Conservation (phyloP, 2,113 vertebrate genomes). For the Galeopterus variegatus region DNA sequence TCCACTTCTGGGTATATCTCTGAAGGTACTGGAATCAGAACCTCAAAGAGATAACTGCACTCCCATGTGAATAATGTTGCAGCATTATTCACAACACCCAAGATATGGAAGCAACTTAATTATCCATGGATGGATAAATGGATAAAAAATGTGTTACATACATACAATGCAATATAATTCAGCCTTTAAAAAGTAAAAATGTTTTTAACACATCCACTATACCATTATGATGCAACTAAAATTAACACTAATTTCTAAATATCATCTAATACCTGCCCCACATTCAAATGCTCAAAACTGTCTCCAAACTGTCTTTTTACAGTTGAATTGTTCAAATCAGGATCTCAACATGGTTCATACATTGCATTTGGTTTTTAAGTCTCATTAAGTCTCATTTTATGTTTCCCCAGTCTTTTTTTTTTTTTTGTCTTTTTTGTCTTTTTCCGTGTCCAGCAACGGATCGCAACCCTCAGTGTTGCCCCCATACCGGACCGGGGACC, state of each 20-base stretch:
- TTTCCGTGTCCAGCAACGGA: too few species aligned
- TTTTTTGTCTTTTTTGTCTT: too few species aligned
- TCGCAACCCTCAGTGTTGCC: too few species aligned
- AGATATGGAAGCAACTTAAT: not conserved
- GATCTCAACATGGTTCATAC: not conserved
- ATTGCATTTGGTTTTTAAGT: not conserved
- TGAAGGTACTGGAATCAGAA: not conserved
- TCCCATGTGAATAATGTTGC: not conserved
- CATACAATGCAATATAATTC: not conserved
- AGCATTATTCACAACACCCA: not conserved
- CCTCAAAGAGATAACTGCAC: not conserved
- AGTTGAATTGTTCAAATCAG: conserved; percentile 15
- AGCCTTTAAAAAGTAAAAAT: not conserved
- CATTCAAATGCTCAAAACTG: conserved; percentile 17
- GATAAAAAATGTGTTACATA: not conserved
- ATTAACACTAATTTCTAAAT: conserved; percentile 39
- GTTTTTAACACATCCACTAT: not conserved
- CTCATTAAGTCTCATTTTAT: conserved; percentile 9
- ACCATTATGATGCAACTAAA: not conserved
- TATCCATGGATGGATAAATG: not conserved
- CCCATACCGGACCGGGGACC: too few species aligned
- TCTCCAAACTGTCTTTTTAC: not conserved
- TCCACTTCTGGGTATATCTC: not conserved
- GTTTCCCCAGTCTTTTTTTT: not conserved
- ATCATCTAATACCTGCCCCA: not conserved